Evolutionary conservation across 2,797 vertebrate species (phyloP).

Genomic region (Lagocephalus sceleratus): DNA sequence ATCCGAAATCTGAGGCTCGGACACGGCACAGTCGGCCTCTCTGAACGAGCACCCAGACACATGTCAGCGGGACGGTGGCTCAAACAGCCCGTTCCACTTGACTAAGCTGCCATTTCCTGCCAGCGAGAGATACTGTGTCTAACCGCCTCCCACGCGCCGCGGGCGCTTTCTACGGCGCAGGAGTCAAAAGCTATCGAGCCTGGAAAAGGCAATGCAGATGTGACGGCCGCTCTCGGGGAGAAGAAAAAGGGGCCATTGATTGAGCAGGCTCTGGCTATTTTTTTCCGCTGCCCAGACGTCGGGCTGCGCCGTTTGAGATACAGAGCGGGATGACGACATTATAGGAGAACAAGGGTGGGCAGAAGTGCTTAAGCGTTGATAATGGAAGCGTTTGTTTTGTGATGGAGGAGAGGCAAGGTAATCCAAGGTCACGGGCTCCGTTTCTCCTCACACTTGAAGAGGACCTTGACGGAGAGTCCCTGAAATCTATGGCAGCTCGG

Average conservation of each 20-base stretch:
- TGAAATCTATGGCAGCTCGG: too few species aligned
- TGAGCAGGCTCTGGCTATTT: slow-evolving; percentile 41
- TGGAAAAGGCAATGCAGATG: slow-evolving; percentile 59
- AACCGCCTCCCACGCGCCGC: slow-evolving; percentile 64
- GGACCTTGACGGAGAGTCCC: too few species aligned
- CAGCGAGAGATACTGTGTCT: slow-evolving; percentile 57
- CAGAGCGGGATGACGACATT: slow-evolving; percentile 60
- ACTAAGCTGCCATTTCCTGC: slow-evolving; percentile 69
- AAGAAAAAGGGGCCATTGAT: slow-evolving; percentile 64
- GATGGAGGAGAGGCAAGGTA: background rate
- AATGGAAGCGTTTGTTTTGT: slow-evolving; percentile 1
- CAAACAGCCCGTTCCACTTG: slow-evolving; percentile 51
- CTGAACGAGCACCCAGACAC: slow-evolving; percentile 49
- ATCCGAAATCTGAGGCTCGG: slow-evolving; percentile 34
- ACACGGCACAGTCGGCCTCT: slow-evolving; percentile 29
- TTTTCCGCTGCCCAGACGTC: slow-evolving; percentile 51
- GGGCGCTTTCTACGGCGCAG: slow-evolving; percentile 48
- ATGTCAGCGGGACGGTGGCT: slow-evolving; percentile 57
- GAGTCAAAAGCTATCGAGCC: slow-evolving; percentile 67
- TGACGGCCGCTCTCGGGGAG: slow-evolving; percentile 55
- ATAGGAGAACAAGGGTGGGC: slow-evolving; percentile 48
- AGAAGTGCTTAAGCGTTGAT: slow-evolving; percentile 43
- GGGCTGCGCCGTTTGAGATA: slow-evolving; percentile 51
- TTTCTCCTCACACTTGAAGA: background rate
- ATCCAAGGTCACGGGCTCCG: background rate